Evolutionary conservation across 2,888 invertebrate genomes (phyloP).

Genomic region (Stratiomys singularior): DNA sequence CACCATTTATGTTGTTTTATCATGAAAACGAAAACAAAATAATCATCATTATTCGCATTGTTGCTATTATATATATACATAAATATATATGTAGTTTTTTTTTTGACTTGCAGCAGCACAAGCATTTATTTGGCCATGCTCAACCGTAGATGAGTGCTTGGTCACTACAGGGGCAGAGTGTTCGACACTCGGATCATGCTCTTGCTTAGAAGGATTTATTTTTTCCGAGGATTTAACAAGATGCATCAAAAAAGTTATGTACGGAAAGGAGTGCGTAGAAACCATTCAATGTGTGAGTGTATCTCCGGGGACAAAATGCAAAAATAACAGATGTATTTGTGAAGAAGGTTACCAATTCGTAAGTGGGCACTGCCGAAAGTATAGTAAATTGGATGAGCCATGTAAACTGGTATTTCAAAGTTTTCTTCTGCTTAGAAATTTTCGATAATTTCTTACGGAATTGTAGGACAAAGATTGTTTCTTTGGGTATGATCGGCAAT

Average conservation of each 20-base stretch:
- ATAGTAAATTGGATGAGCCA: too few relatives aligned
- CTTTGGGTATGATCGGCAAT: too few relatives aligned
- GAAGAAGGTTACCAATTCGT: constrained; percentile 63
- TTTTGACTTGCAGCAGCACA: constrained; percentile 27
- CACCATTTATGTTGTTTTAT: too few relatives aligned
- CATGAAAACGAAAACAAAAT: too few relatives aligned
- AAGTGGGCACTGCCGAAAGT: constrained; percentile 60
- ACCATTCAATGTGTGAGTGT: constrained; percentile 65
- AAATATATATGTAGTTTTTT: too few relatives aligned
- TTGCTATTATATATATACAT: too few relatives aligned
- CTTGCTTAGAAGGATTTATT: constrained; percentile 60
- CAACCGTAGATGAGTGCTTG: constrained; percentile 59
- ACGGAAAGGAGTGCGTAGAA: constrained; percentile 64
- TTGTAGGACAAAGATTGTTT: too few relatives aligned
- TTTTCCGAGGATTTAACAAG: constrained; percentile 60
- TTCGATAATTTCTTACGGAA: too few relatives aligned
- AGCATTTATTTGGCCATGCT: constrained; percentile 61
- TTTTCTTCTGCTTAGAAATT: too few relatives aligned
- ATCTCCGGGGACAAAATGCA: constrained; percentile 65
- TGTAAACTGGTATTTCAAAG: too few relatives aligned
- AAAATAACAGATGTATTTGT: constrained; percentile 61
- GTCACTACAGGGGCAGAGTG: constrained; percentile 57
- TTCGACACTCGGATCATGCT: constrained; percentile 57
- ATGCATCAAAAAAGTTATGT: constrained; percentile 63
- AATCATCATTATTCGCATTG: too few relatives aligned